phyloP scores from a whole-genome alignment of 2,797 vertebrate species.

The Chiropotes sagulatus region DNA sequence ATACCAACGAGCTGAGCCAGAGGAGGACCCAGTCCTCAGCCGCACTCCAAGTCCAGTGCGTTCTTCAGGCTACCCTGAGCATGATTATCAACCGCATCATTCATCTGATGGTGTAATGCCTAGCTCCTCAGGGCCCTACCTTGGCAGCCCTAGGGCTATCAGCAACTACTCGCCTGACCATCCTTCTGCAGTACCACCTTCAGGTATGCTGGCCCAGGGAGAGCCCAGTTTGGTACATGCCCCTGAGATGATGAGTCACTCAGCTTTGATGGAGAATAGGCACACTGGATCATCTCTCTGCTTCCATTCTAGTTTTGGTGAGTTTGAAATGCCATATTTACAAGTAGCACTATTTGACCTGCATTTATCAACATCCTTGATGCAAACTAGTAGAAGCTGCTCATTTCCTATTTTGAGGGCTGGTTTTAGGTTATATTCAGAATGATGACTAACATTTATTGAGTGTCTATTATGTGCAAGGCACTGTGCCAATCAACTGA shows the following conservation, averaged over 20 bases:
- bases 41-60: conserved; percentile 66
- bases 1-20: background rate
- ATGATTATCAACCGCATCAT: conserved; percentile 36
- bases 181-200: background rate
- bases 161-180: background rate
- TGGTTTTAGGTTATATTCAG: background rate
- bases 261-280: background rate
- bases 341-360: background rate
- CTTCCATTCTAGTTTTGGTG: conserved; percentile 64
- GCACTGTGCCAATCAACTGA: background rate
- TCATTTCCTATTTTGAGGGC: background rate
- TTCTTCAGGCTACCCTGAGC: conserved; percentile 67
- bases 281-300: conserved; percentile 54
- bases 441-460: background rate
- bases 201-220: background rate
- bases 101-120: background rate
- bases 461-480: background rate
- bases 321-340: conserved; percentile 52
- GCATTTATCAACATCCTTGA: background rate
- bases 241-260: background rate
- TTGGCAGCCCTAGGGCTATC: background rate
- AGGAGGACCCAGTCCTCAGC: background rate
- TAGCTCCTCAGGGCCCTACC: conserved; percentile 34
- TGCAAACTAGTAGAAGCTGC: background rate
- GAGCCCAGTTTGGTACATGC: background rate